Conservation (phyloP, 2,797 vertebrate species). For the Myiotriccus ornatus region DNA sequence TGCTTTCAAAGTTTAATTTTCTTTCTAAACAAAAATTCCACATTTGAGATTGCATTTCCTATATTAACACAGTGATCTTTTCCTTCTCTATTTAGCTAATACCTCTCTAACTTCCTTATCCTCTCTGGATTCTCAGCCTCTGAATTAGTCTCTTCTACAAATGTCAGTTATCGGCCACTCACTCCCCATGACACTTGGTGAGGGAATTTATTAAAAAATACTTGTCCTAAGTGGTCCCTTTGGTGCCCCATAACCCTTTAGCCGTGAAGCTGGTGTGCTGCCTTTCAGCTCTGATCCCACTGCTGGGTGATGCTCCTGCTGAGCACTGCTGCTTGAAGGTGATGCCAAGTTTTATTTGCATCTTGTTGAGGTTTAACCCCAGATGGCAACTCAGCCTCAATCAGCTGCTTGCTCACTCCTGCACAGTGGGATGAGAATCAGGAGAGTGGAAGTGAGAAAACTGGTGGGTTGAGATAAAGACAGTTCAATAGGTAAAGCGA, state of each 20-base stretch:
- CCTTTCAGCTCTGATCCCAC: neutral
- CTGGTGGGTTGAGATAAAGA: neutral
- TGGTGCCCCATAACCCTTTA: neutral
- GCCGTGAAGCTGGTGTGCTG: neutral
- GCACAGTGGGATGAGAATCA: neutral
- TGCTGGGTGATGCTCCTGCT: neutral
- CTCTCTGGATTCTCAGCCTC: neutral
- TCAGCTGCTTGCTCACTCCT: neutral
- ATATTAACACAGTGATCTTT: neutral
- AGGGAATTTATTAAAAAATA: neutral
- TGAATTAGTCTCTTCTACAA: neutral
- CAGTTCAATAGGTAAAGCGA: neutral
- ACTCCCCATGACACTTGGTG: rapidly evolving
- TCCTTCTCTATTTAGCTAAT: neutral
- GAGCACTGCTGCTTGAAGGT: neutral
- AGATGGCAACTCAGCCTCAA: neutral
- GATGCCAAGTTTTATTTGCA: neutral
- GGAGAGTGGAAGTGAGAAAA: neutral
- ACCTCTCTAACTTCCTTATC: neutral
- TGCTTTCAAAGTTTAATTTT: neutral
- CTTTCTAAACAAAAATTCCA: neutral
- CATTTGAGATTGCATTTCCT: neutral
- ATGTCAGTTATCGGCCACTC: neutral
- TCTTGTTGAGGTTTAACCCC: neutral
- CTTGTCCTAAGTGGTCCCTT: neutral